Base-by-base conservation (phyloP, 2,797 vertebrate species). In the Nannoperca australis region DNA sequence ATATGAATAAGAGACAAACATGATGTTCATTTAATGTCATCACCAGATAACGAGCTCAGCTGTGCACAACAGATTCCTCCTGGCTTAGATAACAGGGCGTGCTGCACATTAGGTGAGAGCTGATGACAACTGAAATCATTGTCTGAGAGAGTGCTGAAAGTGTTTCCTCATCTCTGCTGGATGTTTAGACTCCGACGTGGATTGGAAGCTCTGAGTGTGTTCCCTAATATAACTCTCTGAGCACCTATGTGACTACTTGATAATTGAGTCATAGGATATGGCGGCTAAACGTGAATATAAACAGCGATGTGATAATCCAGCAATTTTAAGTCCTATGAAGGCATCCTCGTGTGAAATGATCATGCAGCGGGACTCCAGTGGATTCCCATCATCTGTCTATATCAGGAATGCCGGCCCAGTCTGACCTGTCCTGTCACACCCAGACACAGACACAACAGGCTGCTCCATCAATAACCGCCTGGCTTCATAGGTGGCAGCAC, bases 241-340 rank as follows among this genome's bases (percentile, higher is more conserved):
- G 91, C 66, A 75, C 82, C 84, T 88, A 73, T 86, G 88, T 82
- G 90, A 74, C 85, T 40, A 91, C 87, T 88, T 92, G 91, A 94
- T 94, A 94, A 93, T 94, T 94, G 93, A 93, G 92, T 95, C 92
- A 86, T 55, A 89, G 93, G 91, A 95, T 94, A 86, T 89, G 90
- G 91, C 81, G 51, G 88, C 90, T 94, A 91, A 91, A 88, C 79
- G 62, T 86, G 91, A 92, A 92, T 91, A 94, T 92, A 95, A 94
- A 94, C 89, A 89, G 93, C 80, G 45, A 88, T 77, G 87, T 73
- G 91, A 95, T 95, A 95, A 95, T 95, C 92, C 94, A 91, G 91
- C 86, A 88, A 94, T 95, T 92, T 94, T 81, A 91, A 95, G 93
- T 90, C 91, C 91, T 86, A 86, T 86, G 86, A 92, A 91, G 89